Evolutionary conservation across 2,113 vertebrate genomes (phyloP).

Genomic region (Trinectes maculatus): DNA sequence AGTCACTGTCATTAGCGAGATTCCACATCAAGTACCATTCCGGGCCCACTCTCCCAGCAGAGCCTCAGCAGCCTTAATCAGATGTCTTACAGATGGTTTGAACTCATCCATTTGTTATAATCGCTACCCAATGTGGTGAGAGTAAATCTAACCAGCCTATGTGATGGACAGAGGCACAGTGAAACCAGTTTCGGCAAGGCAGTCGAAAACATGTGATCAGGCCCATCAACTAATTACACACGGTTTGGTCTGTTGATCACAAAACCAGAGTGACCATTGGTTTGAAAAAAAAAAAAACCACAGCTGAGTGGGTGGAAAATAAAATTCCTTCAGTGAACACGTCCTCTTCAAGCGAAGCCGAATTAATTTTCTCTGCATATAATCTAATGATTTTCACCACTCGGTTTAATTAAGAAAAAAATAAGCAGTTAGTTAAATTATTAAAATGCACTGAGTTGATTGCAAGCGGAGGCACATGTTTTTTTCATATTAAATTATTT

Average conservation of each 20-base stretch:
- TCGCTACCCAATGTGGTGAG: conserved; percentile 66
- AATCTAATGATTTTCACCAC: conserved; percentile 39
- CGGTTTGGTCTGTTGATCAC: conserved; percentile 37
- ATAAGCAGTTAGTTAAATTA: neutral
- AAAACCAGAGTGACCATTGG: conserved; percentile 34
- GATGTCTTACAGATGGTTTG: conserved; percentile 84
- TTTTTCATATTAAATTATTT: too few relatives aligned
- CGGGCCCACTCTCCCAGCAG: conserved; percentile 36
- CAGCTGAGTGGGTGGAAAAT: conserved; percentile 35
- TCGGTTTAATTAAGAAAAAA: conserved; percentile 31
- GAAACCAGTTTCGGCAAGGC: conserved; percentile 67
- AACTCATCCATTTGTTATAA: conserved; percentile 85
- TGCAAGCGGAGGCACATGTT: neutral
- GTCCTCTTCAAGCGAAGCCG: conserved; percentile 37
- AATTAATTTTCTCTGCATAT: conserved; percentile 42
- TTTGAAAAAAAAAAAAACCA: conserved; percentile 44
- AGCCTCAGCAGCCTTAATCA: conserved; percentile 73
- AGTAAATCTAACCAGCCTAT: conserved; percentile 70
- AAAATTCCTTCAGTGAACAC: conserved; percentile 44
- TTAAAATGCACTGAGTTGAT: neutral
- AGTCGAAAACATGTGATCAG: conserved; percentile 39
- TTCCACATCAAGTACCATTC: conserved; percentile 66
- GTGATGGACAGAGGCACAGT: conserved; percentile 62
- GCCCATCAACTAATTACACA: conserved; percentile 55
- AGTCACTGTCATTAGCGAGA: conserved; percentile 68